Evolutionary conservation across 2,797 vertebrate species (phyloP), one percentile per base, ranked within the genome.

Genomic region (Ficedula albicollis): DNA sequence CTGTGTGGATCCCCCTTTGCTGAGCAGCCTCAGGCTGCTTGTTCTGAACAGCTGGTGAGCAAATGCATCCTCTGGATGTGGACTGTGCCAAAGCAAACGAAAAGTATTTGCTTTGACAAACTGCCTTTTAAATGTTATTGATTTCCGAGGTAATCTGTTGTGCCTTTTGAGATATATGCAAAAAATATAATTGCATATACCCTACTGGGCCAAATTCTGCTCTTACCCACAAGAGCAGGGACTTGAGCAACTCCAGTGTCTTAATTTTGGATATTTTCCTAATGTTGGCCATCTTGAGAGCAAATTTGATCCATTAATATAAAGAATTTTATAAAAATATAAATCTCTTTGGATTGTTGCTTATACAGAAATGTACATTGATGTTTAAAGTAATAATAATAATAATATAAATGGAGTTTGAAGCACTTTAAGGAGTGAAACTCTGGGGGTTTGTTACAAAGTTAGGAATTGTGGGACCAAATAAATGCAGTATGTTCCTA

Each of bases 371-470:
- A 67, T 94, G 82, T 90, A 87, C 74, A 89, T 95, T 97, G 94
- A 92, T 96, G 90, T 93, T 95, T 67, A 97, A 97, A 84, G 56
- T 78, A 96, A 90, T 97, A 96, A 87, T 97, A 96, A 83, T 94
- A 94, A 97, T 95, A 96, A 96, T 90, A 93, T 97, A 97, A 98
- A 95, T 96, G 79, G 94, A 94, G 75, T 96, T 96, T 96, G 82
- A 97, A 97, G 95, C 96, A 98, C 97, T 97, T 97, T 96, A 97
- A 96, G 93, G 95, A 96, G 85, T 90, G 82, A 94, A 95, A 96
- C 72, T 93, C 78, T 90, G 87, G 82, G 83, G 52, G 74, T 95
- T 87, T 87, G 80, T 93, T 88, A 95, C 90, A 95, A 84, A 67
- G 44, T 81, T 94, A 83, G 96, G 92, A 93, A 90, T 94, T 95